phyloP scores from a whole-genome alignment of 2,797 vertebrate species.

The Halcyon leucocephala region DNA sequence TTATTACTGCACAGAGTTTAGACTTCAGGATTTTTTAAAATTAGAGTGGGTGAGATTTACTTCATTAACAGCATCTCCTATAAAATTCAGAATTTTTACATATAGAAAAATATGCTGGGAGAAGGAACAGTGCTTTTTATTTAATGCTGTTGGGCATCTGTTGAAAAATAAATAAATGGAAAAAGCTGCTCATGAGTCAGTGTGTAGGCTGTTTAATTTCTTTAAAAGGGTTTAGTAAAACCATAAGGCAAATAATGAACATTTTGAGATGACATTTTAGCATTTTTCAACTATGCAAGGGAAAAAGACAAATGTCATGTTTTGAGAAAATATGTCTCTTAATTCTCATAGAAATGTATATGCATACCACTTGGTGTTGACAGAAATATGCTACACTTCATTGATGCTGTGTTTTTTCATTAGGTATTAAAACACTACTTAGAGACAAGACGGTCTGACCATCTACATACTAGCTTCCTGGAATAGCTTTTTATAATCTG shows the following conservation, averaged over 20 bases:
- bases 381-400: not conserved
- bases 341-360: not conserved
- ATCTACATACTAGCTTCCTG: not conserved
- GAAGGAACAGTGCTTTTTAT: not conserved
- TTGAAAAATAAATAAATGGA: constrained; percentile 1
- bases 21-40: not conserved
- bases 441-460: not conserved
- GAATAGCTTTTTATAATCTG: not conserved
- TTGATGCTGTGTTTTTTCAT: not conserved
- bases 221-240: constrained; percentile 41
- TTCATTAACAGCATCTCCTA: not conserved
- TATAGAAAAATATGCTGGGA: not conserved
- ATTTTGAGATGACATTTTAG: not conserved
- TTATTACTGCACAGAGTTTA: not conserved
- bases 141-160: not conserved
- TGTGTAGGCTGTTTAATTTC: constrained; percentile 40
- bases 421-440: not conserved
- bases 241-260: not conserved
- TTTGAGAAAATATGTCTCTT: constrained; percentile 6
- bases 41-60: not conserved
- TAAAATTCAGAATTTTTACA: not conserved
- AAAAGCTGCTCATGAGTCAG: constrained; percentile 43
- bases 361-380: not conserved
- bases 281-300: not conserved
- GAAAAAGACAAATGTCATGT: not conserved